Evolutionary conservation across 2,113 vertebrate genomes (phyloP).

Genomic region (Bubo scandiacus): DNA sequence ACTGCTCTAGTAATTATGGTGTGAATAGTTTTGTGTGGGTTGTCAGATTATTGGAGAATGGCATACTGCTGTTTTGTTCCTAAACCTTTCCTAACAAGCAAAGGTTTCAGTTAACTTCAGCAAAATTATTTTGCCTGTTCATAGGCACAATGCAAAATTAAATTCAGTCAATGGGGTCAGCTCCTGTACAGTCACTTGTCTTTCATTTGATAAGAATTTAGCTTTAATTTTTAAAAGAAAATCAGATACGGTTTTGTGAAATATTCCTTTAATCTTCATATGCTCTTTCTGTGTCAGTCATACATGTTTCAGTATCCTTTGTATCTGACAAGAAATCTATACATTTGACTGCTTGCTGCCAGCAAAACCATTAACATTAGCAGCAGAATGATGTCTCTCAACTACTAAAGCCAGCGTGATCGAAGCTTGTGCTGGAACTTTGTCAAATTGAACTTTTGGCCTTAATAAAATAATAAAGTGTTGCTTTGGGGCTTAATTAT

Average conservation of each 20-base stretch:
- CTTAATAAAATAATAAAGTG: neutral
- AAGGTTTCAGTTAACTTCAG: neutral
- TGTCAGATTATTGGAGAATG: neutral
- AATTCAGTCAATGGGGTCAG: neutral
- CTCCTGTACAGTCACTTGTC: neutral
- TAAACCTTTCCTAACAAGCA: neutral
- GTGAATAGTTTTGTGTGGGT: neutral
- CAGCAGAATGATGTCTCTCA: neutral
- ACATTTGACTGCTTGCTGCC: neutral
- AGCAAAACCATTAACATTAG: slow-evolving; percentile 17
- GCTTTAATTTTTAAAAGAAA: neutral
- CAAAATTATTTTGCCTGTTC: neutral
- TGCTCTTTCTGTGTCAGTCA: neutral
- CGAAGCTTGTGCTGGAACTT: neutral
- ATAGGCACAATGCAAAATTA: neutral
- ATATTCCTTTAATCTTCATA: neutral
- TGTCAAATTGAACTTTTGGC: neutral
- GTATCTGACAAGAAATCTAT: slow-evolving; percentile 5
- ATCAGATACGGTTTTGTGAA: neutral
- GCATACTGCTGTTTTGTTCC: neutral
- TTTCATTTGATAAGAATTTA: neutral
- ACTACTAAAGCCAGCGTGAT: neutral
- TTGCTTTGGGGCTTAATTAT: neutral
- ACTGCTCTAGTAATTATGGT: neutral
- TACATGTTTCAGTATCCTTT: neutral